Base-by-base conservation (phyloP, 1,140 invertebrate species). In the Prorops nasuta region DNA sequence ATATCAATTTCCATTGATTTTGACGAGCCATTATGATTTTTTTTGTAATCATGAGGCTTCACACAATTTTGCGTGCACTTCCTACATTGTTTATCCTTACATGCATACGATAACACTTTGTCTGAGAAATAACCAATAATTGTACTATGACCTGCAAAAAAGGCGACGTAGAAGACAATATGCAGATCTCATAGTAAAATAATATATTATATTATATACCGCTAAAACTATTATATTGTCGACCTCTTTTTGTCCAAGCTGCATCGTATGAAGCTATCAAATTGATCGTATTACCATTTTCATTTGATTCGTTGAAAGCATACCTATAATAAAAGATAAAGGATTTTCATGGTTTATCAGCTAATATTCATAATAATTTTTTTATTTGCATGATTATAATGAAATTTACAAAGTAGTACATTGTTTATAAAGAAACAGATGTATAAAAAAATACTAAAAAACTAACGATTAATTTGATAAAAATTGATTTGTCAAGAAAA, bases 1-100 rank as follows among this genome's bases (percentile, higher is more conserved):
- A 39, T 44, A 31, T 38, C 21, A 36, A 36, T 35, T 32, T 50
- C 35, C 36, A 50, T 50, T 10, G 40, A 38, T 44, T 50, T 50
- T 1, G 41, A 28, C 3, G 49, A 39, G 28, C 40, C 49, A n/a
- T 8, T n/a, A 21, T 50, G 24, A 20, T 50, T 50, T 36, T 32
- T 50, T 44, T 14, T 38, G 19, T 35, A 50, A 39, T 32, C 35
- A 22, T 50, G 49, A 9, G 17, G 6, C 32, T 32, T 32, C 14
- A 17, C 16, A 12, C n/a, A 17, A 3, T 28, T 44, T 6, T n/a
- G 3, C 21, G 20, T 32, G 17, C 49, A 50, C 39, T 44, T 9
- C 24, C 38, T 44, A 28, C 35, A 39, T 31, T 50, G 38, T 1
- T 36, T 37, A 17, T 49, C 37, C 3, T 32, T 12, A 49, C 47